Conservation (phyloP, 2,113 vertebrate genomes). For the Todiramphus saurophagus region DNA sequence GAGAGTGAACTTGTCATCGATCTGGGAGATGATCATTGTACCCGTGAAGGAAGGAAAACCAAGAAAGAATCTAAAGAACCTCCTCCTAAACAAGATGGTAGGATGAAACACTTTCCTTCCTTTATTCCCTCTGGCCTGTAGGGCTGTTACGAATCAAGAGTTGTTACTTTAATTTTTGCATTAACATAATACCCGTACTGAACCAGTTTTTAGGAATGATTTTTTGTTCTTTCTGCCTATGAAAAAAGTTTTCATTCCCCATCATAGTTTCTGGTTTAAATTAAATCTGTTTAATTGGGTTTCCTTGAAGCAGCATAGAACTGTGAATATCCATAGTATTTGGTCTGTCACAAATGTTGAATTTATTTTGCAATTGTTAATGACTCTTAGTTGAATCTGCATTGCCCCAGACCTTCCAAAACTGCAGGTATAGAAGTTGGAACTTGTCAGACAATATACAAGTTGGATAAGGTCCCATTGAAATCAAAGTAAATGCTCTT, state of each 20-base stretch:
- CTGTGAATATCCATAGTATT: background rate
- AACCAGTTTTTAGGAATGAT: background rate
- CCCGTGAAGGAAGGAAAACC: constrained; percentile 86
- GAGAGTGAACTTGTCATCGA: constrained; percentile 98
- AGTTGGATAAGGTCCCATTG: background rate
- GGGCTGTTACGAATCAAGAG: background rate
- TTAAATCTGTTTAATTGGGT: background rate
- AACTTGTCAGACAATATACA: background rate
- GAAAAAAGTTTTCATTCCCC: background rate
- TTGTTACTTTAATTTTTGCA: background rate
- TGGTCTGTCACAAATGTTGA: background rate
- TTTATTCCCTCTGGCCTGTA: background rate
- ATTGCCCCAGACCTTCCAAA: background rate
- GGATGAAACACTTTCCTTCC: background rate
- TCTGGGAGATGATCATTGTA: constrained; percentile 89
- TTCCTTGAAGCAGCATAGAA: background rate
- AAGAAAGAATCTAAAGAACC: constrained; percentile 89
- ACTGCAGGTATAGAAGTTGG: background rate
- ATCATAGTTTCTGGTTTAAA: background rate
- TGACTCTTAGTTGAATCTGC: background rate
- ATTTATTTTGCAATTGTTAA: background rate
- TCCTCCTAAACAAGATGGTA: constrained; percentile 86
- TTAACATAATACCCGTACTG: background rate
- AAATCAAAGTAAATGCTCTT: background rate
- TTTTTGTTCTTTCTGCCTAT: background rate